Evolutionary conservation across 2,888 invertebrate species (phyloP).

Genomic region (Tenthredo livida): DNA sequence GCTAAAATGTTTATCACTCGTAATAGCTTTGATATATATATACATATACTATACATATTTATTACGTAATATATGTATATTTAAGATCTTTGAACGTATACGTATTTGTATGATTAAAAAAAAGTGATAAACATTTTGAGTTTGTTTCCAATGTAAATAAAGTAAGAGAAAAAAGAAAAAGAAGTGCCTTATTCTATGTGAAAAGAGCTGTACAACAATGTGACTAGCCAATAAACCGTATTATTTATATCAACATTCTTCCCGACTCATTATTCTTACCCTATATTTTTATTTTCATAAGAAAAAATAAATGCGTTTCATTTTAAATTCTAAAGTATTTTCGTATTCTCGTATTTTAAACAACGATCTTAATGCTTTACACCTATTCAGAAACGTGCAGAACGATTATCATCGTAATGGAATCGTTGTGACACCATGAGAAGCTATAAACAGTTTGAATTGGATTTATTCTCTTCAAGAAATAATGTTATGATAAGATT

Average conservation of each 20-base stretch:
- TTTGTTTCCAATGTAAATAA: slow-evolving; percentile 70
- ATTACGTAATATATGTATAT: neutral
- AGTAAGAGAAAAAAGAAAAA: slow-evolving; percentile 63
- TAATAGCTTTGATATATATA: neutral
- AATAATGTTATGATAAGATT: neutral
- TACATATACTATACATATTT: neutral
- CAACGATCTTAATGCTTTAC: too few relatives aligned
- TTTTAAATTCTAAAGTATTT: too few relatives aligned
- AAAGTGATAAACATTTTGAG: slow-evolving; percentile 34
- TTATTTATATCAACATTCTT: slow-evolving; percentile 71
- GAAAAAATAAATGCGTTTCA: too few relatives aligned
- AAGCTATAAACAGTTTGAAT: neutral
- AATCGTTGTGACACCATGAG: neutral
- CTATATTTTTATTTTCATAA: neutral
- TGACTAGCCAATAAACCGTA: slow-evolving; percentile 73
- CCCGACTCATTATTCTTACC: neutral
- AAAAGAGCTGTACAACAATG: slow-evolving; percentile 66
- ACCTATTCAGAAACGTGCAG: neutral
- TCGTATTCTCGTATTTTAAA: too few relatives aligned
- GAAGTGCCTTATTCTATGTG: slow-evolving; percentile 68
- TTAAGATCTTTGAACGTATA: slow-evolving; percentile 1
- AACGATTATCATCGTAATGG: neutral
- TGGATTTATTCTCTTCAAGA: neutral
- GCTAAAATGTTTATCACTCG: slow-evolving; percentile 35
- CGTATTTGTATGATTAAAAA: neutral